Evolutionary conservation across 2,797 vertebrate species (phyloP), one percentile per base, ranked within the genome.

Genomic region (Morus bassanus): DNA sequence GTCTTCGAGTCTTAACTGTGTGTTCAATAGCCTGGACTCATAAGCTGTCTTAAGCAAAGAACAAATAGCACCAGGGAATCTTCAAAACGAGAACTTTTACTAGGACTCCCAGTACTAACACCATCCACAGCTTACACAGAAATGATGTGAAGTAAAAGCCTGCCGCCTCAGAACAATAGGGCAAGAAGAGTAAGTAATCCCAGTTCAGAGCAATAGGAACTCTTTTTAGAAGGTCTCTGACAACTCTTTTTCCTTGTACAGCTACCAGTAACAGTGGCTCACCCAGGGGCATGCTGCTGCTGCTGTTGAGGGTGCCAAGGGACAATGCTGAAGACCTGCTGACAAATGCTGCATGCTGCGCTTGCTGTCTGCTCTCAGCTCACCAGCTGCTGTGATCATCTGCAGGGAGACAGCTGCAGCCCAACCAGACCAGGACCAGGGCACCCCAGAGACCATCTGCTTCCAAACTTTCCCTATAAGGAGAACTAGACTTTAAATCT

Each of bases 321-420:
- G 60, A 21, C 28, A 4, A 4, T 21, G 76, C 76, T 18, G 43
- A 31, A 37, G 64, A 25, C 16, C 72, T 59, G 70, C 89, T 60
- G 53, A 43, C 30, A n/a, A 57, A 21, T 6, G 15, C 30, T 2
- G 16, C 0, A 2, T 3, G 7, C 60, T 23, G 43, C 2, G 5
- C 43, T 46, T 7, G 18, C 76, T 78, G 72, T 43, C 85, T 78
- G 89, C 81, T 51, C 70, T 27, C 77, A 50, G 93, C 72, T 73
- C 45, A 31, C 43, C 89, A 45, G 86, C 81, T 89, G 93, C 72
- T 35, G 23, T 8, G 2, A 23, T n/a, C 48, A 12, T 17, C 79
- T 31, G 56, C 50, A 19, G 67, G 37, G 48, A 68, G 83, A 7
- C 83, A 61, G 65, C 84, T 70, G 64, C 53, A 67, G 85, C 41